Evolutionary conservation across 2,888 invertebrate species (phyloP).

Genomic region (Laspeyria flexula): DNA sequence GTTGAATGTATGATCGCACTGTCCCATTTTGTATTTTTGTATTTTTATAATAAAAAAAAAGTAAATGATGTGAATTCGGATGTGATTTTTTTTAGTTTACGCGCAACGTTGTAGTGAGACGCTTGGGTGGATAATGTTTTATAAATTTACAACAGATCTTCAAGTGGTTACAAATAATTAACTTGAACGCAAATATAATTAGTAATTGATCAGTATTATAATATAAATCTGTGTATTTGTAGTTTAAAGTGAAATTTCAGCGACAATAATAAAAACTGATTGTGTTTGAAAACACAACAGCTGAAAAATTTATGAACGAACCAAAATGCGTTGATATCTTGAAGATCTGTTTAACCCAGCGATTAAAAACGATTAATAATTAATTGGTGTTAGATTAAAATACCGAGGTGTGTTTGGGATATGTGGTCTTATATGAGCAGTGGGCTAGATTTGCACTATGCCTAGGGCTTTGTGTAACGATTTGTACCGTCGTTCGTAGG

Average conservation of each 20-base stretch:
- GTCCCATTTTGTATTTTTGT: conserved; percentile 86
- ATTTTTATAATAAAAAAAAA: conserved; percentile 84
- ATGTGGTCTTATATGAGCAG: conserved; percentile 76
- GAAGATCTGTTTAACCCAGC: conserved; percentile 62
- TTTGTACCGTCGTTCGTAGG: conserved; percentile 28
- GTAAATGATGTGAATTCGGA: conserved; percentile 80
- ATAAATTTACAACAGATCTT: conserved; percentile 52
- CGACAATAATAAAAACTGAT: neutral
- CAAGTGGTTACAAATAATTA: conserved; percentile 43
- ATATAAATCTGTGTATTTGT: conserved; percentile 4
- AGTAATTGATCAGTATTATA: conserved; percentile 23
- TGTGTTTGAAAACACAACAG: neutral
- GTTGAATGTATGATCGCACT: conserved; percentile 78
- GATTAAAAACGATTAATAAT: conserved; percentile 41
- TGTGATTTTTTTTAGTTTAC: conserved; percentile 77
- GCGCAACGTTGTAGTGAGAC: conserved; percentile 72
- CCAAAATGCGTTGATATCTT: conserved; percentile 36
- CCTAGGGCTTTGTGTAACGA: conserved; percentile 48
- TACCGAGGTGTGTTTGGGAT: conserved; percentile 81
- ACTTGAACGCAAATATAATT: conserved; percentile 1
- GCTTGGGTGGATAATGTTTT: conserved; percentile 54
- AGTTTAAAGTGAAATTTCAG: conserved; percentile 10
- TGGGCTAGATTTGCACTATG: conserved; percentile 57
- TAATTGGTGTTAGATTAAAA: conserved; percentile 77
- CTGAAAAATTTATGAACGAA: conserved; percentile 5